Evolutionary conservation across 2,888 invertebrate genomes (phyloP), one percentile per base, ranked within the genome.

Genomic region (Spisula solida): DNA sequence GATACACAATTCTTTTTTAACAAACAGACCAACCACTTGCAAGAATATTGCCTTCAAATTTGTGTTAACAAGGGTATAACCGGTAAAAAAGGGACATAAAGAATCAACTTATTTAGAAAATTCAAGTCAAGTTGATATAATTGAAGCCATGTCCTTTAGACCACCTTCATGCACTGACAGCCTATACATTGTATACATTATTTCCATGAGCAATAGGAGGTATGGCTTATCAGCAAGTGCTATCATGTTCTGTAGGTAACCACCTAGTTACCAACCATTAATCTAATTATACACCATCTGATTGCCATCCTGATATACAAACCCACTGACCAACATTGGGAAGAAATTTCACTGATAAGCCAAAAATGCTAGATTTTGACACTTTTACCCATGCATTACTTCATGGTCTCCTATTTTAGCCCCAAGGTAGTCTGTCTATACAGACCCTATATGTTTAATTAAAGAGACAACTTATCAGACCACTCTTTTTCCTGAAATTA

Each of bases 51-150:
- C n/a, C n/a, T 41, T 41, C 41, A 41, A 41, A 41, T 5, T 2
- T 41, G 41, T 2, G 14, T 41, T 41, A 41, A 41, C 41, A 51
- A 12, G 51, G 51, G n/a, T n/a, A n/a, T n/a, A n/a, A n/a, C n/a
- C n/a, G 51, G 51, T 14, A 10, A 1, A 51, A 51, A 51, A 51
- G 16, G 51, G 51, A 16, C 51, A 16, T 41, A 41, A 41, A 41
- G 41, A 41, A n/a, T 66, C 25, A 25, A 25, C 8, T 10, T 12
- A 66, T 66, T 66, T 25, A 5, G n/a, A 66, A 66, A 66, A 66
- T 34, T 25, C 34, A 75, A 34, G 75, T 75, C 75, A 75, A 12
- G 75, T 75, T 75, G 75, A 12, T 75, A 12, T 75, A 34, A 75
- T 75, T 75, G 75, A 75, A 18, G 14, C 29, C 75, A 75, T 34